phyloP scores from a whole-genome alignment of 37 sponge, comb jelly and placozoan species.

The Chondrilla cf. caribensis region DNA sequence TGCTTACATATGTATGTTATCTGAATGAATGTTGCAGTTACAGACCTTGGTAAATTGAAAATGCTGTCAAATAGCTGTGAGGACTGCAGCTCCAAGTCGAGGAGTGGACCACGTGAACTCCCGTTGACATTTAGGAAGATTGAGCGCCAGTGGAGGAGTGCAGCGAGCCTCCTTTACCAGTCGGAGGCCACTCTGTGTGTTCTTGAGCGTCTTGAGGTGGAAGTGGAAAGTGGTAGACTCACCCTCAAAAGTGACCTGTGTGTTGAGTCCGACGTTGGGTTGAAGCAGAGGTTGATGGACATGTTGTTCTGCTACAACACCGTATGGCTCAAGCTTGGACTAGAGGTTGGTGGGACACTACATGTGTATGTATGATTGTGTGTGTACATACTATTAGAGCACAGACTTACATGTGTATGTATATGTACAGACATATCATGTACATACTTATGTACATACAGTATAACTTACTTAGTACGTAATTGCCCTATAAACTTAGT shows the following conservation, averaged over 20 bases:
- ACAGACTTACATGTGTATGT: conserved; percentile 3
- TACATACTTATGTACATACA: too few relatives aligned
- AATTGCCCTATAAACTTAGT: too few relatives aligned
- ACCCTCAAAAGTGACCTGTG: conserved; percentile 46
- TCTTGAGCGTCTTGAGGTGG: conserved; percentile 59
- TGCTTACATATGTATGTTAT: too few relatives aligned
- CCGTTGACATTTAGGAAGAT: not conserved
- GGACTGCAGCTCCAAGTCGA: not conserved
- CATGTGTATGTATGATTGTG: not conserved
- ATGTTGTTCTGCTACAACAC: conserved; percentile 79
- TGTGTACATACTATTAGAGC: not conserved
- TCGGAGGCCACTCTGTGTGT: conserved; percentile 43
- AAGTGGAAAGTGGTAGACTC: conserved; percentile 67
- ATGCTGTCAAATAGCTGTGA: too few relatives aligned
- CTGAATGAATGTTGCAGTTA: too few relatives aligned
- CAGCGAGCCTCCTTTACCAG: conserved; percentile 56
- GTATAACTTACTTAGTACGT: too few relatives aligned
- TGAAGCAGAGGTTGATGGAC: conserved; percentile 75
- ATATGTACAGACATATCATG: too few relatives aligned
- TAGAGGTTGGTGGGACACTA: conserved; percentile 62
- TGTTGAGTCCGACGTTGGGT: conserved; percentile 72
- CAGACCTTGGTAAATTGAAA: too few relatives aligned
- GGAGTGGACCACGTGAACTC: not conserved
- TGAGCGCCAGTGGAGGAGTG: conserved; percentile 32
- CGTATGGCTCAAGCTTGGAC: conserved; percentile 83